Conservation (phyloP, 2,113 vertebrate species). For the Hassar affinis region DNA sequence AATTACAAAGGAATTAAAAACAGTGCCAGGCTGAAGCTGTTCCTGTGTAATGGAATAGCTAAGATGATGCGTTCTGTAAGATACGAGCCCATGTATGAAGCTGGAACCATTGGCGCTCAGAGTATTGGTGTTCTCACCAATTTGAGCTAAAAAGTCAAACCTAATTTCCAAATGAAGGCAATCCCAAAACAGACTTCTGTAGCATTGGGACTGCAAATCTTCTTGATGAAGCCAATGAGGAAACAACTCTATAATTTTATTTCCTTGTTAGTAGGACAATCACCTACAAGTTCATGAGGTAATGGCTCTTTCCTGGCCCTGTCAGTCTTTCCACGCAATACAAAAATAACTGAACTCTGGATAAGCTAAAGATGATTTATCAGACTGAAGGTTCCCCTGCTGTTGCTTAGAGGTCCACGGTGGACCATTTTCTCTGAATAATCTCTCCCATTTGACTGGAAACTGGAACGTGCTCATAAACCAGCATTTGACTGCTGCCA, state of each 20-base stretch:
- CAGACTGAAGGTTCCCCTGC: slow-evolving; percentile 9
- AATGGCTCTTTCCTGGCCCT: not conserved
- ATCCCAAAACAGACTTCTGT: not conserved
- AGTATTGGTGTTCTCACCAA: slow-evolving; percentile 26
- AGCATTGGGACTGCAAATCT: not conserved
- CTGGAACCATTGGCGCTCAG: slow-evolving; percentile 30
- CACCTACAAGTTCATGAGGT: slow-evolving; percentile 20
- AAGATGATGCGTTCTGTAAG: not conserved
- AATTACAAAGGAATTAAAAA: slow-evolving; percentile 47
- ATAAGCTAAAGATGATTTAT: slow-evolving; percentile 44
- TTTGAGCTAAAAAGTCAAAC: slow-evolving; percentile 18
- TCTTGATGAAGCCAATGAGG: too few species aligned
- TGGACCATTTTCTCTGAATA: slow-evolving; percentile 27
- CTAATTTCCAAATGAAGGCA: not conserved
- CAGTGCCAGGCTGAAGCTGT: slow-evolving; percentile 27
- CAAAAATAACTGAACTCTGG: slow-evolving; percentile 34
- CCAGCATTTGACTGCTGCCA: slow-evolving; percentile 11
- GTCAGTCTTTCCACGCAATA: not conserved
- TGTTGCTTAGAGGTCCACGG: slow-evolving; percentile 25
- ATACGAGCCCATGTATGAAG: slow-evolving; percentile 12
- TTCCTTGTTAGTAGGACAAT: slow-evolving; percentile 29
- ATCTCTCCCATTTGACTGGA: slow-evolving; percentile 34
- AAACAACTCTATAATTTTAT: slow-evolving; percentile 13
- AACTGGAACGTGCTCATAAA: slow-evolving; percentile 19
- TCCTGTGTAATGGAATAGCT: slow-evolving; percentile 18